Percentiles rank a stretch among this genome's conserved stretches.
phyloP scores from a whole-genome alignment of 2,888 invertebrate genomes.

The Cheiracanthium punctorium region DNA sequence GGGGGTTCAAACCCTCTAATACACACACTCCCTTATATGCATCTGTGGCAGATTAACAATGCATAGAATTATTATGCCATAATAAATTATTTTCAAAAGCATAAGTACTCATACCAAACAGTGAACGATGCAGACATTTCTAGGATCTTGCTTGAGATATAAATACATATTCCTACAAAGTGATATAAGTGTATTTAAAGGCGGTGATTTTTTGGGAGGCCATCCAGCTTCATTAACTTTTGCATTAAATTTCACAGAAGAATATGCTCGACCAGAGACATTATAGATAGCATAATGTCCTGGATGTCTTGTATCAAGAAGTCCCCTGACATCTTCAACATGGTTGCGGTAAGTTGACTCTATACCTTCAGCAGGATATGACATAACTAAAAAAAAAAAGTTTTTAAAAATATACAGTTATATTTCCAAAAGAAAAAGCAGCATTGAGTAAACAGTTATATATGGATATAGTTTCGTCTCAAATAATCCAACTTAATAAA shows the following conservation, averaged over 20 bases:
- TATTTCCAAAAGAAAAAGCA: too few relatives aligned
- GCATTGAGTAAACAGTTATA: too few relatives aligned
- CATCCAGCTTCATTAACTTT: conserved; percentile 79
- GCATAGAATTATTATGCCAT: too few relatives aligned
- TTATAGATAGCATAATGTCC: conserved; percentile 89
- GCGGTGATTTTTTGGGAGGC: conserved; percentile 81
- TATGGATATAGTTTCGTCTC: too few relatives aligned
- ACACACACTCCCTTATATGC: too few relatives aligned
- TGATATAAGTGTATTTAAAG: conserved; percentile 87
- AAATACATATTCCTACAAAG: conserved; percentile 91
- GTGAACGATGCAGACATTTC: conserved; percentile 88
- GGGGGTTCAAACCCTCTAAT: too few relatives aligned
- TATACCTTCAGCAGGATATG: conserved; percentile 94
- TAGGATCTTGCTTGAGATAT: conserved; percentile 87
- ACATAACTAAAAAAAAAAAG: conserved; percentile 83
- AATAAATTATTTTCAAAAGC: too few relatives aligned
- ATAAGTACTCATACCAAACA: conserved; percentile 82
- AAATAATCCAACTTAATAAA: too few relatives aligned
- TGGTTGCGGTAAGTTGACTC: conserved; percentile 95
- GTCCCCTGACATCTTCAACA: conserved; percentile 91
- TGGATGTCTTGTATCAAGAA: conserved; percentile 83
- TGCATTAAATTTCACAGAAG: conserved; percentile 77
- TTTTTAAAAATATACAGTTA: too few relatives aligned
- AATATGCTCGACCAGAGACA: conserved; percentile 82
- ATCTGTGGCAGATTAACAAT: too few relatives aligned